A percentile compares a stretch with the other conserved stretches of the same genome.
phyloP scores from a whole-genome alignment of 23 tunicate species.

The Corella eumyota region DNA sequence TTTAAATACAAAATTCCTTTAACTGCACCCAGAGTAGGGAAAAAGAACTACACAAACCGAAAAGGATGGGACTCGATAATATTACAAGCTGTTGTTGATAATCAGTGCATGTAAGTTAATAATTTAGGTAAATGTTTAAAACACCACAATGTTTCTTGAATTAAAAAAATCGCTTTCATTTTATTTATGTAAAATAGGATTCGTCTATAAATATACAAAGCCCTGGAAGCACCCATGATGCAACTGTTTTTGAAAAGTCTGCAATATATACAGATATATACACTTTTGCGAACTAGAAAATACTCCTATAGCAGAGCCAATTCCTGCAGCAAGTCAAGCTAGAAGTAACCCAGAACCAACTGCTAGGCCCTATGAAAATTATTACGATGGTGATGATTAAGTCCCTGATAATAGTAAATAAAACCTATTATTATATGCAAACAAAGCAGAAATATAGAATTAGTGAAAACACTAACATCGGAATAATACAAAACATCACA shows the following conservation, averaged over 20 bases:
- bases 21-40: conserved; percentile 18
- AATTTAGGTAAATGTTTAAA: no score
- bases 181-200: neutral
- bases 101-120: conserved; percentile 4
- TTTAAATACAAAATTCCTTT: conserved; percentile 5
- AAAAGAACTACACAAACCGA: conserved; percentile 14
- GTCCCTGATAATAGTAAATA: no score
- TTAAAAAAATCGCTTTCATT: no score
- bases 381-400: neutral
- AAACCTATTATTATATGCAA: no score
- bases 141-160: no score
- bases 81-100: conserved; percentile 17
- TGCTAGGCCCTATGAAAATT: conserved; percentile 4
- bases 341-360: neutral
- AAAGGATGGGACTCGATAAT: conserved; percentile 18
- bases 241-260: conserved; percentile 1
- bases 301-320: neutral
- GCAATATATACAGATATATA: neutral
- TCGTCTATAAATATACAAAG: neutral
- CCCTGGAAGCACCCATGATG: conserved; percentile 7
- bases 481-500: no score
- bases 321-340: neutral
- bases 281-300: neutral
- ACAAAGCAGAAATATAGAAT: no score
- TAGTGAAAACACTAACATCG: no score